These are phyloP conservation scores for Catharus bicknelli DNA, from an alignment of 2,113 vertebrate genomes.

Conservation along the genomic window DNA sequence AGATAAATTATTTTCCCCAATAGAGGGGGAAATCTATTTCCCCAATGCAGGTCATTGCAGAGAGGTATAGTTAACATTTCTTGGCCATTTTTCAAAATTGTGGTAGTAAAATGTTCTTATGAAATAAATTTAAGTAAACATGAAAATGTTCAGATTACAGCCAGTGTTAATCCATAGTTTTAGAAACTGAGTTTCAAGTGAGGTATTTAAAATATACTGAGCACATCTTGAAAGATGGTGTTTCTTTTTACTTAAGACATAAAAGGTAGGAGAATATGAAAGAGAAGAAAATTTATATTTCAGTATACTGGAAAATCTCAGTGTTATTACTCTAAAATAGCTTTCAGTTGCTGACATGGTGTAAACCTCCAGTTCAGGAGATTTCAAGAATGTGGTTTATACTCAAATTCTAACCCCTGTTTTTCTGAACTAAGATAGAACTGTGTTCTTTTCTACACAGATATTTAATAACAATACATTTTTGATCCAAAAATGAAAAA, in stretches of 20 bases:
- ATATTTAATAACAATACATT: not conserved
- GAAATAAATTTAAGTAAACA: not conserved
- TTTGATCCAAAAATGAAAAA: not conserved
- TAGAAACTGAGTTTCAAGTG: not conserved
- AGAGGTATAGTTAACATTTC: not conserved
- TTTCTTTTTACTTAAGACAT: not conserved
- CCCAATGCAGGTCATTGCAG: not conserved
- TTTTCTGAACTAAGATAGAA: not conserved
- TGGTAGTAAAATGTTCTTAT: not conserved
- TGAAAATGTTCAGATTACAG: not conserved
- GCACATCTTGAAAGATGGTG: not conserved
- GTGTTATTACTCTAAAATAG: constrained; percentile 9
- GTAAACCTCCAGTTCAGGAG: not conserved
- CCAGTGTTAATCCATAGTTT: not conserved
- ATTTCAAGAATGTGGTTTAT: not conserved
- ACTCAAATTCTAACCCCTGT: not conserved
- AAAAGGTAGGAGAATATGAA: not conserved
- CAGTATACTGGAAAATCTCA: not conserved
- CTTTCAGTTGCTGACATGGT: constrained; percentile 8
- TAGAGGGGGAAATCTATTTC: not conserved
- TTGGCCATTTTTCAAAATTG: not conserved
- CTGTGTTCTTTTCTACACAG: not conserved
- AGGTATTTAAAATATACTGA: not conserved
- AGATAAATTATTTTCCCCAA: not conserved
- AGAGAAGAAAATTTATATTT: not conserved